Evolutionary conservation across 1,140 invertebrate species (phyloP).

Genomic region (Rhyacophila brunnea): DNA sequence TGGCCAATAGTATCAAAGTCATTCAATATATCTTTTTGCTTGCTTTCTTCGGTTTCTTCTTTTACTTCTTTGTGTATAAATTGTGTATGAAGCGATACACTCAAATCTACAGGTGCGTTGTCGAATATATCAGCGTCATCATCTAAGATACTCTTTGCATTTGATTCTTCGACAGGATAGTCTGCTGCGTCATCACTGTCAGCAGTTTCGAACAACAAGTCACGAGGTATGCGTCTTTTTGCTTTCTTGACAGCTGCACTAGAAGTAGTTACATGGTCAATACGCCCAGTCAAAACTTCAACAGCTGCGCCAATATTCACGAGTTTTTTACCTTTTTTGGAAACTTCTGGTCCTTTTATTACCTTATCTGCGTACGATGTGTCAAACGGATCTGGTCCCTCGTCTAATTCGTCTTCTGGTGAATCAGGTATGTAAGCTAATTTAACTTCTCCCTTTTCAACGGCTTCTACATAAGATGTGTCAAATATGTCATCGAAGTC

Average conservation of each 20-base stretch:
- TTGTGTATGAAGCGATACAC: conserved; percentile 58
- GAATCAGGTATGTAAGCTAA: conserved; percentile 85
- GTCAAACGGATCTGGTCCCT: conserved; percentile 80
- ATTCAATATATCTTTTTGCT: conserved; percentile 42
- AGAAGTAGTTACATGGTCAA: conserved; percentile 65
- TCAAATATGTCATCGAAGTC: conserved; percentile 84
- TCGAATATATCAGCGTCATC: conserved; percentile 66
- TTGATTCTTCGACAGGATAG: conserved; percentile 39
- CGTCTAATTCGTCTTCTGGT: conserved; percentile 65
- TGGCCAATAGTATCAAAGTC: conserved; percentile 57
- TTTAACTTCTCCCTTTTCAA: conserved; percentile 81
- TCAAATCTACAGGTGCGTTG: conserved; percentile 62
- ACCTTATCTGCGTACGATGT: conserved; percentile 83
- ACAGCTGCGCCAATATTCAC: conserved; percentile 81
- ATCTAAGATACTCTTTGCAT: conserved; percentile 68
- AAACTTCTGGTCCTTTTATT: conserved; percentile 70
- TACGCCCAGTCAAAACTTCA: conserved; percentile 78
- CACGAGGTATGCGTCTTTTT: conserved; percentile 60
- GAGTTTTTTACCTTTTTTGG: conserved; percentile 75
- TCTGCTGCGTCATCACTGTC: conserved; percentile 49
- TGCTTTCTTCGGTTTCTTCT: conserved; percentile 38
- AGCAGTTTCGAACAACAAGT: conserved; percentile 69
- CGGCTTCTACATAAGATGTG: conserved; percentile 80
- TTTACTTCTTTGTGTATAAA: conserved; percentile 49
- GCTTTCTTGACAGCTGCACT: conserved; percentile 56